Evolutionary conservation across 2,797 vertebrate genomes (phyloP).

Genomic region (Sebastiscus tertius): DNA sequence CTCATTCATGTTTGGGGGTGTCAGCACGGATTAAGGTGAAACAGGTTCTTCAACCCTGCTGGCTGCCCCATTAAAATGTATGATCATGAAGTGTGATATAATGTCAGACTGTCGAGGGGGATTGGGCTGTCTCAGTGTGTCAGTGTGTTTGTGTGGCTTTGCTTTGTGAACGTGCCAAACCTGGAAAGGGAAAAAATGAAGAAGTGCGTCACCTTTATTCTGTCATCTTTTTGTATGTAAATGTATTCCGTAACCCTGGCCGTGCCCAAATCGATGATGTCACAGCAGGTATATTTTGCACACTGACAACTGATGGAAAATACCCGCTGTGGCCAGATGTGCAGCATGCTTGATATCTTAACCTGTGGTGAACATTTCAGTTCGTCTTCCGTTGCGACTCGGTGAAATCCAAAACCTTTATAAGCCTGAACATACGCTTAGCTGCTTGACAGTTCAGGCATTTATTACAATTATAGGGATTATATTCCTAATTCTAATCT

Average conservation of each 20-base stretch:
- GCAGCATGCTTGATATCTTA: not conserved
- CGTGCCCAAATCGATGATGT: not conserved
- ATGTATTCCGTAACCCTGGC: not conserved
- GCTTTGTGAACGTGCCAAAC: not conserved
- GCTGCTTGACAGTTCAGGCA: not conserved
- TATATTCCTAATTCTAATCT: not conserved
- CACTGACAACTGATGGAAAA: not conserved
- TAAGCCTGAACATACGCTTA: not conserved
- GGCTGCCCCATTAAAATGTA: conserved; percentile 53
- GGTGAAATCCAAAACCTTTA: not conserved
- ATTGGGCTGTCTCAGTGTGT: not conserved
- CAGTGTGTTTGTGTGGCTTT: not conserved
- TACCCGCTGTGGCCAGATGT: not conserved
- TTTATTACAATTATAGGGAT: not conserved
- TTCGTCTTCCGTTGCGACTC: not conserved
- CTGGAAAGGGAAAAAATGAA: not conserved
- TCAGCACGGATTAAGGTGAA: conserved; percentile 23
- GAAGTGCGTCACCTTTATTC: not conserved
- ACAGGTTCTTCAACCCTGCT: conserved; percentile 19
- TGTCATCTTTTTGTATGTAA: not conserved
- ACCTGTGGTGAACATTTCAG: not conserved
- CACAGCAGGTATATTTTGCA: not conserved
- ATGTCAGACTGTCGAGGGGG: conserved; percentile 22
- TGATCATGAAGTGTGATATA: conserved; percentile 43
- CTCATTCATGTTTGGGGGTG: conserved; percentile 13